Percentiles rank a stretch among this genome's conserved stretches.
Evolutionary conservation across 2,797 vertebrate genomes (phyloP).

Genomic region (Neopelma chrysocephalum): DNA sequence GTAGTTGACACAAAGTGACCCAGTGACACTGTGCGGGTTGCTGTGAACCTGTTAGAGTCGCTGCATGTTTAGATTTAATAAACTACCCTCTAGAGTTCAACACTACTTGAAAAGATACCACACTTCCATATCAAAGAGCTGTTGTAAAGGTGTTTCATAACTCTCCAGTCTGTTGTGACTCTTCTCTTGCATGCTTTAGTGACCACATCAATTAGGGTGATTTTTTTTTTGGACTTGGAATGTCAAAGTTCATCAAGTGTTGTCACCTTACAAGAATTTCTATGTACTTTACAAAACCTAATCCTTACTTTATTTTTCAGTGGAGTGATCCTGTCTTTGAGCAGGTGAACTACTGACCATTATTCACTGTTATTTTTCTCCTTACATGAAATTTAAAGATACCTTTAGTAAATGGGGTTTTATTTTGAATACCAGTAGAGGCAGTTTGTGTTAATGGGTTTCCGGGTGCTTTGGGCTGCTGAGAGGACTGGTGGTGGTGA

Average conservation of each 20-base stretch:
- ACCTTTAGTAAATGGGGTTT: not conserved
- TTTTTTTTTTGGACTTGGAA: not conserved
- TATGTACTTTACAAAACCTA: not conserved
- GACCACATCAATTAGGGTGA: not conserved
- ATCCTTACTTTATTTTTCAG: not conserved
- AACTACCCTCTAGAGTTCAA: not conserved
- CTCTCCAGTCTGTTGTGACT: not conserved
- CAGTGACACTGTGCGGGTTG: not conserved
- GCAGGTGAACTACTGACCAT: not conserved
- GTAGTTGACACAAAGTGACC: not conserved
- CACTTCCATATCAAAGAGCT: not conserved
- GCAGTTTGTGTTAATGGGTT: not conserved
- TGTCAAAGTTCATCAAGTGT: not conserved
- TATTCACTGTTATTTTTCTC: not conserved
- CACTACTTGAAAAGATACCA: not conserved
- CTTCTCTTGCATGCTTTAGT: not conserved
- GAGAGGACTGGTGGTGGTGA: not conserved
- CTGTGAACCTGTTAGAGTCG: not conserved
- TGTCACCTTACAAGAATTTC: not conserved
- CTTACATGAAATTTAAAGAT: not conserved
- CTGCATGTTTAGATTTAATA: not conserved
- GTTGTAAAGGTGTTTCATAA: not conserved
- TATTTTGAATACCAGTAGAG: not conserved
- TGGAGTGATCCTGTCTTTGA: not conserved
- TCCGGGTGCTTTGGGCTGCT: not conserved